phyloP scores from a whole-genome alignment of 2,113 vertebrate genomes.

The Istiophorus platypterus region DNA sequence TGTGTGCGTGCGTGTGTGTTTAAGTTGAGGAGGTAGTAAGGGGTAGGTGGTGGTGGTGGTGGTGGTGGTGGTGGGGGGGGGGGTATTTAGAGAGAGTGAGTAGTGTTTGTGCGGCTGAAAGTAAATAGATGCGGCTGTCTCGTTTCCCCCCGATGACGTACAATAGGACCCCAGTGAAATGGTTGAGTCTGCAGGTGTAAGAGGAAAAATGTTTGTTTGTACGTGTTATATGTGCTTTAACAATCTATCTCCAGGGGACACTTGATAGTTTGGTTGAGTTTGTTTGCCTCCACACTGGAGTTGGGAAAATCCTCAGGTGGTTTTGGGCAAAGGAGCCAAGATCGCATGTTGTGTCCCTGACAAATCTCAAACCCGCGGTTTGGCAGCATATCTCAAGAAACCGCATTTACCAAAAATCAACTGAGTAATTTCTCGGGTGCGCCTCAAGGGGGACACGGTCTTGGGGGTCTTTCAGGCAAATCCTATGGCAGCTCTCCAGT shows the following conservation, averaged over 20 bases:
- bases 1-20: no score
- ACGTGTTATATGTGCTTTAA: constrained; percentile 35
- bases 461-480: constrained; percentile 34
- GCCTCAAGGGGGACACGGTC: constrained; percentile 19
- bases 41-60: no score
- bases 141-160: constrained; percentile 67
- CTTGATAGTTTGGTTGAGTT: constrained; percentile 24
- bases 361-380: neutral
- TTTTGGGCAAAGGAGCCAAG: neutral
- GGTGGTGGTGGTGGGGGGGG: no score
- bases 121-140: constrained; percentile 52
- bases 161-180: constrained; percentile 60
- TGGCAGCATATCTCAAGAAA: neutral
- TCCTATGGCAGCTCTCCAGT: constrained; percentile 50
- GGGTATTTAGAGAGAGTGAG: constrained; percentile 1
- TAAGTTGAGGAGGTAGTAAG: neutral
- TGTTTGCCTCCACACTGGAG: constrained; percentile 27
- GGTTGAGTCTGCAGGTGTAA: neutral
- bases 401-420: neutral
- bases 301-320: constrained; percentile 44
- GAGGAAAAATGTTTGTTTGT: neutral
- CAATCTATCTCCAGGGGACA: constrained; percentile 24
- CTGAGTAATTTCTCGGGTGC: neutral
- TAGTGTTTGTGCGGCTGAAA: constrained; percentile 31
- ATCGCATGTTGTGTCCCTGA: constrained; percentile 8